These are phyloP conservation scores for Noctua pronuba DNA, from an alignment of 2,888 invertebrate genomes.

Conservation along the genomic window DNA sequence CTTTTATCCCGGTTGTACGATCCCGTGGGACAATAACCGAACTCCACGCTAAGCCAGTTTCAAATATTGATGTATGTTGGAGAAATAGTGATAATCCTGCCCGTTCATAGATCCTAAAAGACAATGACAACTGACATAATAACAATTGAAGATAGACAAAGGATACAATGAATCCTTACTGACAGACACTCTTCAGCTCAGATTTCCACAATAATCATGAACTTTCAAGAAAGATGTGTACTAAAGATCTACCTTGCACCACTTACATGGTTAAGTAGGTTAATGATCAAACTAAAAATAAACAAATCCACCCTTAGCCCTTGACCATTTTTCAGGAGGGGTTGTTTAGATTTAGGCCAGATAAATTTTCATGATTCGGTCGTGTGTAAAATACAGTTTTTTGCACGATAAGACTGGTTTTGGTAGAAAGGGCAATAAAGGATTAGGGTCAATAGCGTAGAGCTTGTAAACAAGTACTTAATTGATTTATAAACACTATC, in stretches of 20 bases:
- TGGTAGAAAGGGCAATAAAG: constrained; percentile 14
- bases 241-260: constrained; percentile 50
- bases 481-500: constrained; percentile 20
- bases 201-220: not conserved
- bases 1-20: too few species aligned
- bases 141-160: not conserved
- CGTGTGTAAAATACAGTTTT: constrained; percentile 45
- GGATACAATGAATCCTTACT: not conserved
- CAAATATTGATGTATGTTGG: not conserved
- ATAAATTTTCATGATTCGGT: constrained; percentile 56
- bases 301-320: constrained; percentile 36
- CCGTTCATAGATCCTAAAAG: not conserved
- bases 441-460: constrained; percentile 25
- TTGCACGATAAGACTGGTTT: constrained; percentile 23
- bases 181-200: not conserved
- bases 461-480: constrained; percentile 26
- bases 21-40: too few species aligned
- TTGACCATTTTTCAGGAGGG: constrained; percentile 49
- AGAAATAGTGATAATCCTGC: not conserved
- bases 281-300: constrained; percentile 45
- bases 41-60: too few species aligned
- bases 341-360: constrained; percentile 61
- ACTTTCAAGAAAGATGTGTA: not conserved
- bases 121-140: not conserved
- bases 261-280: constrained; percentile 50